A percentile compares a stretch with the other conserved stretches of the same genome.
These are phyloP conservation scores for Patagioenas fasciata DNA, from an alignment of 2,113 vertebrate genomes.

Conservation along the genomic window DNA sequence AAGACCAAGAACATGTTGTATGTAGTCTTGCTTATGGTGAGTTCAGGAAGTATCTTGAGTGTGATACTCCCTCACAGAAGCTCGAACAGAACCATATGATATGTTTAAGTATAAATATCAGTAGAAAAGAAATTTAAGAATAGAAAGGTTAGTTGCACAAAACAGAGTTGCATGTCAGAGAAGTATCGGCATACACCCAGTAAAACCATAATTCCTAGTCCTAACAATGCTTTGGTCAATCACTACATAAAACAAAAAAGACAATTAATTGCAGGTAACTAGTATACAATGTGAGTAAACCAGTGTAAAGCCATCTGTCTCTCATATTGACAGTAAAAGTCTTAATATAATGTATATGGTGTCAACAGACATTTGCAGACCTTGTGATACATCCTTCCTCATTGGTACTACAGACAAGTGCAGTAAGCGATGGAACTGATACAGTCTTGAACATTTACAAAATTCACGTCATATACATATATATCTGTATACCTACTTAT, in stretches of 20 bases:
- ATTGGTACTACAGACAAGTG: not conserved
- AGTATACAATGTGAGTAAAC: not conserved
- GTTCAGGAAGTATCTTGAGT: not conserved
- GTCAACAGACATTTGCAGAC: not conserved
- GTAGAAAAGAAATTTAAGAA: not conserved
- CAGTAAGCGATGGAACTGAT: not conserved
- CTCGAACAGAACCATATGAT: not conserved
- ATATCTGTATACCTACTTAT: not conserved
- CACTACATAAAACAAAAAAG: not conserved
- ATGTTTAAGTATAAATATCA: not conserved
- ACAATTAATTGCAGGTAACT: not conserved
- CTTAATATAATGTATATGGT: not conserved
- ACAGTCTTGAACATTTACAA: not conserved
- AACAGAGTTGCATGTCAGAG: not conserved
- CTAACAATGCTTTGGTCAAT: not conserved
- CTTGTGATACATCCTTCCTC: not conserved
- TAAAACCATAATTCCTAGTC: not conserved
- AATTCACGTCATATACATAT: not conserved
- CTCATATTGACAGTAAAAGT: not conserved
- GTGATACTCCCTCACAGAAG: not conserved
- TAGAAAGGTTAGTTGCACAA: not conserved
- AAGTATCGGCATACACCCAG: not conserved
- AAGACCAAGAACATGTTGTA: not conserved
- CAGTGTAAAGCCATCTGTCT: not conserved
- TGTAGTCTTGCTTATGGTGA: not conserved